A percentile compares a stretch with the other conserved stretches of the same genome.
Conservation (phyloP, 2,113 vertebrate genomes). For the Strix uralensis region DNA sequence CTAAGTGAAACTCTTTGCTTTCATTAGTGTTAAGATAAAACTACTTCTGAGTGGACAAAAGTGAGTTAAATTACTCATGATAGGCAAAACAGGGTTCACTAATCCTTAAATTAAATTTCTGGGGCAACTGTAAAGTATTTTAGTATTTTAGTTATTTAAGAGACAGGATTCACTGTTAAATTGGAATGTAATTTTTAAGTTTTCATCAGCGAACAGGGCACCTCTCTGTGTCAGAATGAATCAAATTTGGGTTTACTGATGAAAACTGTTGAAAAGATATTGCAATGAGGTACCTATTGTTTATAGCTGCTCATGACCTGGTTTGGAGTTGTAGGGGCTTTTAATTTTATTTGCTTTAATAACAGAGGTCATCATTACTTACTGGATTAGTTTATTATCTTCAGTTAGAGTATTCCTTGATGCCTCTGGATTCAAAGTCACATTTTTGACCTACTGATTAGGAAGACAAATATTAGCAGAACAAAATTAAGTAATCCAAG, state of each 20-base stretch:
- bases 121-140: background rate
- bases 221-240: background rate
- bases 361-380: background rate
- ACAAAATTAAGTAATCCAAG: background rate
- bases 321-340: background rate
- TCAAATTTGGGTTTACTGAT: background rate
- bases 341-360: background rate
- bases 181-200: background rate
- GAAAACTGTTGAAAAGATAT: background rate
- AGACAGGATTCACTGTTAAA: background rate
- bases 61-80: slow-evolving; percentile 27
- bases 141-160: background rate
- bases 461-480: background rate
- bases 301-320: background rate
- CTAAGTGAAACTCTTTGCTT: background rate
- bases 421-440: background rate
- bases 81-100: slow-evolving; percentile 36
- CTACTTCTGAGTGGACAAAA: background rate
- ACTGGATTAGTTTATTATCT: background rate
- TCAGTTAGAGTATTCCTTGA: background rate
- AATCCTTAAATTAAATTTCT: slow-evolving; percentile 42
- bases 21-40: slow-evolving; percentile 30
- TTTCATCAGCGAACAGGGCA: background rate
- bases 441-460: background rate
- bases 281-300: background rate